Evolutionary conservation across 2,797 vertebrate species (phyloP).

Genomic region (Amniataba percoides): DNA sequence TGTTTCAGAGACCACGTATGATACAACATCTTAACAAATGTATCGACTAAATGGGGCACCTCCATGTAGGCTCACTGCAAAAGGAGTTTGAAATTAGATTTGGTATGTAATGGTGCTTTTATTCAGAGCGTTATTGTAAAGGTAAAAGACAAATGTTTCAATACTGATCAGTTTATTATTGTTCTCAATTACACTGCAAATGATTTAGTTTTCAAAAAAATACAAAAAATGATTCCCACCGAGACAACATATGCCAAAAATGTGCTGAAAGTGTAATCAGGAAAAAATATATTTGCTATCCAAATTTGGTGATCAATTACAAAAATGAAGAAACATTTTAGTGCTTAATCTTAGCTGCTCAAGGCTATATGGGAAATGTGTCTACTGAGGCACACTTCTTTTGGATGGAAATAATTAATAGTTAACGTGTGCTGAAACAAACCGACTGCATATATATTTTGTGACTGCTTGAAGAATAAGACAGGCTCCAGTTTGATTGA

Average conservation of each 20-base stretch:
- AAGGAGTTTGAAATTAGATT: background rate
- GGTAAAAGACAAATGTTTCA: background rate
- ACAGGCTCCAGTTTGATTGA: too few species aligned
- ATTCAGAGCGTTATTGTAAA: background rate
- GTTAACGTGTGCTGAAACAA: background rate
- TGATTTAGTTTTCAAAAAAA: background rate
- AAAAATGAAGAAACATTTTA: background rate
- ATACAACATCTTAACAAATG: slow-evolving; percentile 35
- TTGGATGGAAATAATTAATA: background rate
- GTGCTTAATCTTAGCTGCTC: background rate
- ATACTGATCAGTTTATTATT: background rate
- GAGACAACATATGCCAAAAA: background rate
- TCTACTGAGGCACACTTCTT: background rate
- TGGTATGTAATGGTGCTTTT: background rate
- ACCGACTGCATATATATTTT: background rate
- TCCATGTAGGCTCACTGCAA: background rate
- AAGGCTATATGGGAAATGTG: background rate
- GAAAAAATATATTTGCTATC: background rate
- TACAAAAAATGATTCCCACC: background rate
- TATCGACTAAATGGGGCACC: slow-evolving; percentile 24
- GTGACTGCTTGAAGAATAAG: too few species aligned
- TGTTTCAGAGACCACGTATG: slow-evolving; percentile 46
- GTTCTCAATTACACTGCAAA: background rate
- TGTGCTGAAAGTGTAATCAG: background rate
- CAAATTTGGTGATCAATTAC: background rate